phyloP scores from a whole-genome alignment of 2,113 vertebrate species.

The Hymenochirus boettgeri region DNA sequence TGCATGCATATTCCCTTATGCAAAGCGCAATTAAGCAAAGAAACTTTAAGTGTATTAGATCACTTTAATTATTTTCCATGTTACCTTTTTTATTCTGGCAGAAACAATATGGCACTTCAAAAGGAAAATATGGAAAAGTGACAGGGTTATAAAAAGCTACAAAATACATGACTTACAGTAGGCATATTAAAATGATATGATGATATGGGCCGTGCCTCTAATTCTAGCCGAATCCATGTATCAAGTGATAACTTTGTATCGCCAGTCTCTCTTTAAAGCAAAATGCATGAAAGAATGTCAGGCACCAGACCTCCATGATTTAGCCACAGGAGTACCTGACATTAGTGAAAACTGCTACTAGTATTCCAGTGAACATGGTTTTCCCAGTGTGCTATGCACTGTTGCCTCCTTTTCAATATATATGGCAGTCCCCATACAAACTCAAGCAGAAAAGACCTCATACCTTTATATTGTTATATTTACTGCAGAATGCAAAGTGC shows the following conservation, averaged over 20 bases:
- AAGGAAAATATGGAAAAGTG: neutral
- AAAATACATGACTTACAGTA: no score
- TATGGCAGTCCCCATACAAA: neutral
- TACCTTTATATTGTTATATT: neutral
- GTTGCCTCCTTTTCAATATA: neutral
- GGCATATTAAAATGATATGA: no score
- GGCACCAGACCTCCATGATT: neutral
- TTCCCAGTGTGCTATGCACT: neutral
- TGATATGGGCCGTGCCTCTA: no score
- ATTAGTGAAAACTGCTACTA: neutral
- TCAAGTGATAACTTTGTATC: no score
- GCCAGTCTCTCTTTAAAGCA: no score
- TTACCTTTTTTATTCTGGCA: neutral
- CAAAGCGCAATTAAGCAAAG: no score
- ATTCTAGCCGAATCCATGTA: no score
- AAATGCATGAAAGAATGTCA: no score
- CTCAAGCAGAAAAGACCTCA: constrained; percentile 17
- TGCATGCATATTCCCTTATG: no score
- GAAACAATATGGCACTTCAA: neutral
- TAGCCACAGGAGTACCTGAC: neutral
- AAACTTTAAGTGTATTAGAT: no score
- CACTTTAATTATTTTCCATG: neutral
- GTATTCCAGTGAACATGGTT: neutral
- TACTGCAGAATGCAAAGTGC: neutral
- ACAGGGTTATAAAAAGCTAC: no score